Percentiles rank a stretch among this genome's conserved stretches.
These are phyloP conservation scores for Silurus meridionalis DNA, from an alignment of 2,113 vertebrate genomes.

Conservation along the genomic window DNA sequence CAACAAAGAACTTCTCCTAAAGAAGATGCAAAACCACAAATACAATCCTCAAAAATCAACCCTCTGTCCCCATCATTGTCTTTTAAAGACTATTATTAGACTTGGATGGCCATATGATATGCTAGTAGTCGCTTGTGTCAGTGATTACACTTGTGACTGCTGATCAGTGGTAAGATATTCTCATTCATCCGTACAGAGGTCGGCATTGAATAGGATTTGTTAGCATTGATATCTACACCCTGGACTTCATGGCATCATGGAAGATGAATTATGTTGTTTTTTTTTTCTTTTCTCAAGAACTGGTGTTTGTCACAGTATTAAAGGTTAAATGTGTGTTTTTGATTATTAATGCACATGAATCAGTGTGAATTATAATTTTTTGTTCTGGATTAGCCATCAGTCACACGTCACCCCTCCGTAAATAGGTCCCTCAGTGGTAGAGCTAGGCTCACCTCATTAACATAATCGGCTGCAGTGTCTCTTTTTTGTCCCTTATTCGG, in stretches of 20 bases:
- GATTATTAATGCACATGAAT: neutral
- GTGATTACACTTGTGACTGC: constrained; percentile 21
- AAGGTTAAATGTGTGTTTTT: neutral
- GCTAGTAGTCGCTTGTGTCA: constrained; percentile 2
- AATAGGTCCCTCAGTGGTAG: constrained; percentile 38
- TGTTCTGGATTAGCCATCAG: constrained; percentile 26
- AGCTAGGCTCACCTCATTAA: constrained; percentile 45
- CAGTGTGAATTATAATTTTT: neutral
- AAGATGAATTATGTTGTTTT: neutral
- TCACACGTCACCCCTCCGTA: constrained; percentile 33
- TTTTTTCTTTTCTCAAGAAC: neutral
- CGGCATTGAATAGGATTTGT: neutral
- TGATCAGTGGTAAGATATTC: constrained; percentile 37
- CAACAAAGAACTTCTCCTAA: neutral
- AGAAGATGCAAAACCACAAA: neutral
- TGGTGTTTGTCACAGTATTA: neutral
- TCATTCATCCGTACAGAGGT: constrained; percentile 10
- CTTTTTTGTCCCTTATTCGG: constrained; percentile 28
- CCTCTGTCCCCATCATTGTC: constrained; percentile 21
- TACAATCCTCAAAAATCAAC: neutral
- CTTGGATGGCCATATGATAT: constrained; percentile 35
- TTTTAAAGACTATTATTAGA: constrained; percentile 38
- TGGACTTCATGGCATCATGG: neutral
- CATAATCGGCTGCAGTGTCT: constrained; percentile 43
- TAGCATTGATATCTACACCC: neutral